Conservation (phyloP, 92 coral and sea anemone species). For the Paragorgia papillata region DNA sequence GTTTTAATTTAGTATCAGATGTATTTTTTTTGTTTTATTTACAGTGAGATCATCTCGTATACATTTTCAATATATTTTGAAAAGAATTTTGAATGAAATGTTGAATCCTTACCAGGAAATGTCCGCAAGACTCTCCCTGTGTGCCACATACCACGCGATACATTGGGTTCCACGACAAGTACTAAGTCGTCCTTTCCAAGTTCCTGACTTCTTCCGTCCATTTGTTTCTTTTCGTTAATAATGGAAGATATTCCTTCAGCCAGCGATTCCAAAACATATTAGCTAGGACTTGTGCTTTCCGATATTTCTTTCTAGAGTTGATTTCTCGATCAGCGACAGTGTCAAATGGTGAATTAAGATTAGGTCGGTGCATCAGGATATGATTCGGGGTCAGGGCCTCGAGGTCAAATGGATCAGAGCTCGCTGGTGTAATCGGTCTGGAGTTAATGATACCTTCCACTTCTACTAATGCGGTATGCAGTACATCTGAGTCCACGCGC, state of each 20-base stretch:
- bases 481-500: conserved; percentile 28
- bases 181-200: conserved; percentile 31
- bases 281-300: conserved; percentile 50
- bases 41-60: no score
- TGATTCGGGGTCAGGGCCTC: conserved; percentile 37
- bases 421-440: conserved; percentile 36
- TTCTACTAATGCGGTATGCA: conserved; percentile 37
- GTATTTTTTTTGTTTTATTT: no score
- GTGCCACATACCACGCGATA: conserved; percentile 35
- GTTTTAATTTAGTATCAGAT: no score
- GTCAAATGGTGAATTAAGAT: conserved; percentile 28
- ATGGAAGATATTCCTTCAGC: conserved; percentile 46
- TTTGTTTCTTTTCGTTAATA: conserved; percentile 16
- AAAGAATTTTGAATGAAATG: no score
- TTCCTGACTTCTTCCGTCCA: conserved; percentile 33
- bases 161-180: conserved; percentile 40
- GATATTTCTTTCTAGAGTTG: conserved; percentile 42
- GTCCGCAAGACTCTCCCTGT: neutral
- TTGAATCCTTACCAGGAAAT: conserved; percentile 49
- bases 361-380: conserved; percentile 26
- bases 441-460: conserved; percentile 38
- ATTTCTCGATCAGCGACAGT: conserved; percentile 34
- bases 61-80: no score
- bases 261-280: conserved; percentile 56
- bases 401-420: conserved; percentile 27